These are phyloP conservation scores for Drosophila macrospina DNA, from an alignment of 2,888 invertebrate genomes.

Conservation along the genomic window DNA sequence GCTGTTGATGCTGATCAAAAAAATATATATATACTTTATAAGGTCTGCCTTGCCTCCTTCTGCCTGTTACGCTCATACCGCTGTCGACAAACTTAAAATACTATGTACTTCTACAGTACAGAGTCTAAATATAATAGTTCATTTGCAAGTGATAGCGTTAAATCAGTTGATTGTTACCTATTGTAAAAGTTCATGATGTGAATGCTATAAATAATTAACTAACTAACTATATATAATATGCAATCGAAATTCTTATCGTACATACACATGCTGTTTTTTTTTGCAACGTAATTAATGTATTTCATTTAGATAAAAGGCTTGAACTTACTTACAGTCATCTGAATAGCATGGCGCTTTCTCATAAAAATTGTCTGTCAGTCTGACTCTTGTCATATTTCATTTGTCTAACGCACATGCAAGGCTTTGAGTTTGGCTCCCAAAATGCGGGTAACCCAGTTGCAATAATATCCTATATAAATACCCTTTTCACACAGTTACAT, in stretches of 20 bases:
- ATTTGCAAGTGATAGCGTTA: conserved; percentile 23
- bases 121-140: too few relatives aligned
- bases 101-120: too few relatives aligned
- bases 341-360: conserved; percentile 32
- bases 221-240: conserved; percentile 2
- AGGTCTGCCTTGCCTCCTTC: too few relatives aligned
- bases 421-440: conserved; percentile 10
- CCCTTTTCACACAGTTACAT: conserved; percentile 52
- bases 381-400: conserved; percentile 41
- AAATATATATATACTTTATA: too few relatives aligned
- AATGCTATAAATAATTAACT: conserved; percentile 9
- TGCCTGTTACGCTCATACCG: too few relatives aligned
- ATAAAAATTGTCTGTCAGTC: conserved; percentile 7
- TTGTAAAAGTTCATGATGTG: conserved; percentile 20
- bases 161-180: conserved; percentile 23
- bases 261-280: not conserved
- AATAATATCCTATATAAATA: conserved; percentile 52
- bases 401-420: conserved; percentile 39
- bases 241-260: not conserved
- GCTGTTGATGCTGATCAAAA: too few relatives aligned
- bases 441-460: conserved; percentile 57
- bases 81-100: too few relatives aligned
- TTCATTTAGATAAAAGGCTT: not conserved
- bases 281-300: conserved; percentile 1
- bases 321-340: conserved; percentile 14